Evolutionary conservation across 2,888 invertebrate genomes (phyloP), one percentile per base, ranked within the genome.

Genomic region (Megalurothrips usitatus): DNA sequence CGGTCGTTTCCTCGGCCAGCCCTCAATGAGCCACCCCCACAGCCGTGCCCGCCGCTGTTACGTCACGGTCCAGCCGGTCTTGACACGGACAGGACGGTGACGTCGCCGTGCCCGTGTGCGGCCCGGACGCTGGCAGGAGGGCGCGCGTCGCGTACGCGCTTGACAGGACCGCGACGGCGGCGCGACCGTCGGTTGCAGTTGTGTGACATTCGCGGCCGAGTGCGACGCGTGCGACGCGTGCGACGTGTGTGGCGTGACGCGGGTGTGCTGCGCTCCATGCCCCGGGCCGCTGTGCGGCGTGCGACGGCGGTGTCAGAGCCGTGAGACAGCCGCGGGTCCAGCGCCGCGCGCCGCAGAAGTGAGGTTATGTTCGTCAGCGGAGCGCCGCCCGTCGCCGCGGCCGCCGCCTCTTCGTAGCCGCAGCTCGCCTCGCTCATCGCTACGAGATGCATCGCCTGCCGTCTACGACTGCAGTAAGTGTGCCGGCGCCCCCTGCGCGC

Each of bases 301-400:
- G 58, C n/a, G 19, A 4, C 58, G 19, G 14, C 17, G 6, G 58
- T 58, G 58, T 43, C 34, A 43, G 34, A n/a, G 14, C 58, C 58
- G 58, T n/a, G 58, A n/a, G 0, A 58, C 19, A 6, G 52, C 58
- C 10, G 26, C 68, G 23, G 8, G 68, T 4, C 68, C 34, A 43
- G 34, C 34, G 34, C 34, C 68, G 68, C 26, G 23, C 23, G 26
- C 12, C 68, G 68, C 6, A 1, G 12, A 75, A 75, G 68, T 75
- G 68, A 75, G 68, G 68, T 75, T 75, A 75, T 75, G 68, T 75
- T 75, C 68, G 68, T 26, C 68, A 75, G 26, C 23, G 68, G 23
- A 58, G 58, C 58, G 58, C n/a, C 58, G 58, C 17, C 58, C 58
- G 34, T 6, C 34, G 34, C 34, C 34, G 34, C 34, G 2, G 34